Conservation (phyloP, 2,888 invertebrate genomes). For the Priocnemis perturbator region DNA sequence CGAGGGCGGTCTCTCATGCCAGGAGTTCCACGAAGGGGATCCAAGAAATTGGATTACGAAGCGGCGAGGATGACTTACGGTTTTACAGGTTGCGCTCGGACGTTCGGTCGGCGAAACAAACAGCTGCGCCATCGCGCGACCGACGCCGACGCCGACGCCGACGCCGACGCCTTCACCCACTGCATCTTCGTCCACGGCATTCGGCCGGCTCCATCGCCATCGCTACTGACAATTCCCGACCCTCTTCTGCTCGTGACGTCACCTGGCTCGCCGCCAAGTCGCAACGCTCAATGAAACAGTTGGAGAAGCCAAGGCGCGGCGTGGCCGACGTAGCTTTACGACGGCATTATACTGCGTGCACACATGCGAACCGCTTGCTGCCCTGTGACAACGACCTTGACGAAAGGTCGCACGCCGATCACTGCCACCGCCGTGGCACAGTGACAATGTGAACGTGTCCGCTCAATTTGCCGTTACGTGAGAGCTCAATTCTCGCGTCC, state of each 20-base stretch:
- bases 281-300: constrained; percentile 68
- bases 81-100: constrained; percentile 18
- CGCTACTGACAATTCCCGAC: constrained; percentile 40
- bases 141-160: no score
- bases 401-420: constrained; percentile 38
- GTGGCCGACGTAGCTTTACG: constrained; percentile 51
- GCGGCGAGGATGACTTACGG: constrained; percentile 19
- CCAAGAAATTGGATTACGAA: constrained; percentile 41
- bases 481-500: neutral
- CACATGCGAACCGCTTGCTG: constrained; percentile 30
- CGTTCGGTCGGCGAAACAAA: constrained; percentile 25
- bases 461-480: neutral
- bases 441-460: no score
- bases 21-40: constrained; percentile 25
- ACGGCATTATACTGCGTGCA: constrained; percentile 51
- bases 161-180: constrained; percentile 1
- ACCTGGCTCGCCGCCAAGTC: constrained; percentile 65
- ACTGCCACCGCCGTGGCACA: neutral
- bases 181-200: constrained; percentile 26
- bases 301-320: constrained; percentile 48
- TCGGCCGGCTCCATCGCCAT: constrained; percentile 29
- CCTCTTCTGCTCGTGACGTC: constrained; percentile 63
- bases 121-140: constrained; percentile 21
- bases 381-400: constrained; percentile 55
- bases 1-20: neutral